Conservation (phyloP, 2,113 vertebrate species). For the Himantopus leucocephalus region DNA sequence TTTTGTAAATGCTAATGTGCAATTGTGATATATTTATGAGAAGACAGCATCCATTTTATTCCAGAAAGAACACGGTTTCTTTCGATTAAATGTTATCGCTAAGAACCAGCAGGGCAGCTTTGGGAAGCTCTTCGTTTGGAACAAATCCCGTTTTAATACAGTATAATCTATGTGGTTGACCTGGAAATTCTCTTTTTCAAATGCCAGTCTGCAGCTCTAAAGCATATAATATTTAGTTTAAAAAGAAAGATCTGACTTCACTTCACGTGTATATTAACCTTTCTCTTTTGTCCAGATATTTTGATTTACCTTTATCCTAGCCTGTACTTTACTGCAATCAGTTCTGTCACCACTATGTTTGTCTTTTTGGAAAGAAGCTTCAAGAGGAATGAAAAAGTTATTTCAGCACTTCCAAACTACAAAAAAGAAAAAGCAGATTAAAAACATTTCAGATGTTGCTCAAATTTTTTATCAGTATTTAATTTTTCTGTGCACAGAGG, state of each 20-base stretch:
- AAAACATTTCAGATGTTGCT: neutral
- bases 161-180: neutral
- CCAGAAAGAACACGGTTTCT: neutral
- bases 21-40: neutral
- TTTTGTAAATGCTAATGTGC: neutral
- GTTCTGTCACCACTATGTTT: neutral
- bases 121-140: neutral
- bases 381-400: neutral
- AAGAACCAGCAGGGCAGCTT: conserved; percentile 9
- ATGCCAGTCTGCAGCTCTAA: neutral
- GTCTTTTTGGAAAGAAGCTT: neutral
- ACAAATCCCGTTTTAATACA: conserved; percentile 25
- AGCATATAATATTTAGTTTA: neutral
- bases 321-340: neutral
- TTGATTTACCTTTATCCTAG: neutral
- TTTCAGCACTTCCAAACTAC: neutral
- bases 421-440: neutral
- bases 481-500: neutral
- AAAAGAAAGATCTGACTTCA: neutral
- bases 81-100: neutral
- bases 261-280: neutral
- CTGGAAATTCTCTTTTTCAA: neutral
- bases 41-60: neutral
- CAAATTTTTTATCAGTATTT: neutral
- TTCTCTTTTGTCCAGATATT: neutral